phyloP scores from a whole-genome alignment of 1,140 invertebrate genomes.

The Vanessa tameamea region DNA sequence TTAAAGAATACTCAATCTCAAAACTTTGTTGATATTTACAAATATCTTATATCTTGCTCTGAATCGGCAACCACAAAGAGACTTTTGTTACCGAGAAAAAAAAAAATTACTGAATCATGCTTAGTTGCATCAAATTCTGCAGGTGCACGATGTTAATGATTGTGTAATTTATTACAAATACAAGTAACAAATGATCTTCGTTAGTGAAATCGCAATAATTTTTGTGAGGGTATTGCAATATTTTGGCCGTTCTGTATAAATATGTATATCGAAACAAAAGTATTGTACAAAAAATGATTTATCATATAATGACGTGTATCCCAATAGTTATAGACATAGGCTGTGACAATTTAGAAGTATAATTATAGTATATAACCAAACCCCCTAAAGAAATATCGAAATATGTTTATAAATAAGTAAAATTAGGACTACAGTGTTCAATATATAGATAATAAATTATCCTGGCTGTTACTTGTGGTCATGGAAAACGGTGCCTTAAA shows the following conservation, averaged over 20 bases:
- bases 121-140: no score
- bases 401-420: slow-evolving; percentile 43
- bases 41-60: neutral
- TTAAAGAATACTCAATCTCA: neutral
- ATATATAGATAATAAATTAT: slow-evolving; percentile 44
- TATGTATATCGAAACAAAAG: neutral
- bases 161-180: no score
- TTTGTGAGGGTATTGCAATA: no score
- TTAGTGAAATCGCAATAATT: no score
- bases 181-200: no score
- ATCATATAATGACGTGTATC: neutral
- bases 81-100: neutral
- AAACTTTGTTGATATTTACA: slow-evolving; percentile 16
- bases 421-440: slow-evolving; percentile 50
- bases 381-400: slow-evolving; percentile 28
- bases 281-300: neutral
- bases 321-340: slow-evolving; percentile 27
- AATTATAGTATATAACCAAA: slow-evolving; percentile 28
- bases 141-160: no score
- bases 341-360: slow-evolving; percentile 39
- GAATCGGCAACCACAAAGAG: neutral
- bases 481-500: slow-evolving; percentile 82
- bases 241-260: no score
- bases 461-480: slow-evolving; percentile 70
- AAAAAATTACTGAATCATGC: no score